Percentiles rank a stretch among this genome's conserved stretches.
Evolutionary conservation across 2,888 invertebrate species (phyloP).

Genomic region (Pollenia labialis): DNA sequence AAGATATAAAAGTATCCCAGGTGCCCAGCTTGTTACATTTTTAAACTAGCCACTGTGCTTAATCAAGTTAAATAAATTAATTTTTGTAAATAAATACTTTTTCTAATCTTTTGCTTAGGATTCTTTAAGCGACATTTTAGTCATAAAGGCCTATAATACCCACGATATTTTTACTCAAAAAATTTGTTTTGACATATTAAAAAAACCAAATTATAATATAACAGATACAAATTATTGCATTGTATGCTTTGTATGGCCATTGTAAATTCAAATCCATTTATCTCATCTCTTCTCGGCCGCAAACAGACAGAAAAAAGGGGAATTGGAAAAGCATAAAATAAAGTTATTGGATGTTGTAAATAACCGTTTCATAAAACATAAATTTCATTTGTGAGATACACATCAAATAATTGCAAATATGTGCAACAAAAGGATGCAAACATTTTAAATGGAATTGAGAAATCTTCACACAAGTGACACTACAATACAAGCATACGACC

Average conservation of each 20-base stretch:
- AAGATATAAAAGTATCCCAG: too few relatives aligned
- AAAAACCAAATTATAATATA: neutral
- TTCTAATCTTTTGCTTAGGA: too few relatives aligned
- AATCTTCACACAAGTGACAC: conserved; percentile 13
- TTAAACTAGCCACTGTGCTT: too few relatives aligned
- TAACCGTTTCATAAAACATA: conserved; percentile 70
- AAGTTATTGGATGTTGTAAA: conserved; percentile 66
- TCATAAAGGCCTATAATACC: too few relatives aligned
- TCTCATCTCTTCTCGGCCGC: conserved; percentile 5
- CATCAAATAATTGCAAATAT: conserved; percentile 73
- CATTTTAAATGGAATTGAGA: conserved; percentile 53
- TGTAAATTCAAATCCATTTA: conserved; percentile 28
- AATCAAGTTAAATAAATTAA: too few relatives aligned
- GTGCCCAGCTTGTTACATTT: too few relatives aligned
- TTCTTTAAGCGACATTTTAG: too few relatives aligned
- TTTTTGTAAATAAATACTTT: too few relatives aligned
- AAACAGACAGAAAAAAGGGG: conserved; percentile 24
- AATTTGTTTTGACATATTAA: neutral
- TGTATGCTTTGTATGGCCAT: neutral
- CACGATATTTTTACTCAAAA: neutral
- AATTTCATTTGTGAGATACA: conserved; percentile 69
- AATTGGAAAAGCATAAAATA: conserved; percentile 66
- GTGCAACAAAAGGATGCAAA: conserved; percentile 70
- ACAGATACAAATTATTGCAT: neutral
- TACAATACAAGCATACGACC: conserved; percentile 18